A percentile compares a stretch with the other conserved stretches of the same genome.
Conservation (phyloP, 2,113 vertebrate species). For the Brachionichthys hirsutus region DNA sequence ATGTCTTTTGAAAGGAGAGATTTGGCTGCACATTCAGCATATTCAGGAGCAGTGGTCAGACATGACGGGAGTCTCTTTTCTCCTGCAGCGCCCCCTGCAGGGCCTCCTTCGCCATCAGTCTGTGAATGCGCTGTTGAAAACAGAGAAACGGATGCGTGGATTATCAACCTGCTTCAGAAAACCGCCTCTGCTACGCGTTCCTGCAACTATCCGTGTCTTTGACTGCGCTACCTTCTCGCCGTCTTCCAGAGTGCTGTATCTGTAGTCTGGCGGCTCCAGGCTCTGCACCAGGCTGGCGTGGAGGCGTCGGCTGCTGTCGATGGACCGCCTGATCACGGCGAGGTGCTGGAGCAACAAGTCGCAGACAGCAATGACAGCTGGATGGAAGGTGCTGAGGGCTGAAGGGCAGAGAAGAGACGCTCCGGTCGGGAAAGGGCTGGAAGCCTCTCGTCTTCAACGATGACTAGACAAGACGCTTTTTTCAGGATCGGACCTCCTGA, state of each 20-base stretch:
- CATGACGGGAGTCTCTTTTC: conserved; percentile 58
- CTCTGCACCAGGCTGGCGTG: conserved; percentile 76
- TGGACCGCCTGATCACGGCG: conserved; percentile 76
- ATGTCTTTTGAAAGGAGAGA: not conserved
- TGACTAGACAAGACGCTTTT: too few relatives aligned
- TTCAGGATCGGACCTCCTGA: too few relatives aligned
- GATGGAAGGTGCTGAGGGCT: conserved; percentile 80
- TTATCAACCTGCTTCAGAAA: too few relatives aligned
- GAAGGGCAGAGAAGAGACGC: not conserved
- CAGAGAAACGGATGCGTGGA: not conserved
- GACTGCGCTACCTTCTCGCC: conserved; percentile 78
- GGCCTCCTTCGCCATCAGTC: conserved; percentile 66
- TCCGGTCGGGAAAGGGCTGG: not conserved
- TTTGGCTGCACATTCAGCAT: not conserved
- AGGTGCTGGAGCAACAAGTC: conserved; percentile 87
- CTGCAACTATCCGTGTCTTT: too few relatives aligned
- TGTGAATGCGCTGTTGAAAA: conserved; percentile 78
- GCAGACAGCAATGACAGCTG: conserved; percentile 71
- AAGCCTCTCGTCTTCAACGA: too few relatives aligned
- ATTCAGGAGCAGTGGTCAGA: not conserved
- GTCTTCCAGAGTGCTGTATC: conserved; percentile 88
- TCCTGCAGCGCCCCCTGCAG: conserved; percentile 71
- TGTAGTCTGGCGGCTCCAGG: conserved; percentile 79
- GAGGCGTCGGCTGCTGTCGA: conserved; percentile 74
- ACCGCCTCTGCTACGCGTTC: not conserved